Conservation (phyloP, 2,888 invertebrate genomes). For the Hydropsyche betteni region DNA sequence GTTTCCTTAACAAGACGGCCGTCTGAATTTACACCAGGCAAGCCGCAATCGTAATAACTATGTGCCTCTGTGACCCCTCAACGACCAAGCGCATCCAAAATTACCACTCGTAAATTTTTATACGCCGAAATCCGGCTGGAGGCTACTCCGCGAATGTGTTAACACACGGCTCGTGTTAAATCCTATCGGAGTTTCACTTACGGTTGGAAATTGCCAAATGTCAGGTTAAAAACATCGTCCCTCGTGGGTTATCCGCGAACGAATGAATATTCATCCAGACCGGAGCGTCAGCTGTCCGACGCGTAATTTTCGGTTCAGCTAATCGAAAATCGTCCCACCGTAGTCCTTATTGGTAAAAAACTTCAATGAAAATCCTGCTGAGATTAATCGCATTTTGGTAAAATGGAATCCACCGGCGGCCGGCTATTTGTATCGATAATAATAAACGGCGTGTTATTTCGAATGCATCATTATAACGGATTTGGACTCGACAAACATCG, state of each 20-base stretch:
- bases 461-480: conserved; percentile 8
- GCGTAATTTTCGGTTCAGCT: no score
- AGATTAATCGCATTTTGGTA: no score
- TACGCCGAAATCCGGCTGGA: neutral
- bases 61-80: conserved; percentile 21
- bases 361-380: no score
- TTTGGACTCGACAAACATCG: conserved; percentile 7
- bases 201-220: no score
- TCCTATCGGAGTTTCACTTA: no score
- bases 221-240: no score
- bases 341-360: no score
- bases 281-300: no score
- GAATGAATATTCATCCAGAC: no score
- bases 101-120: conserved; percentile 34
- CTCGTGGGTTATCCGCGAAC: no score
- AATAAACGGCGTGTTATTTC: conserved; percentile 1
- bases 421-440: conserved; percentile 9
- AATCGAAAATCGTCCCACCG: no score
- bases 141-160: conserved; percentile 1
- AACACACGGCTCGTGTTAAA: neutral
- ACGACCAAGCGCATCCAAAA: conserved; percentile 5
- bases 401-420: neutral
- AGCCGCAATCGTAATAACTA: conserved; percentile 43
- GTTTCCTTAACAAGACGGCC: conserved; percentile 45
- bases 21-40: conserved; percentile 49